A percentile compares a stretch with the other conserved stretches of the same genome.
Evolutionary conservation across 2,888 invertebrate species (phyloP).

Genomic region (Macaria notata): DNA sequence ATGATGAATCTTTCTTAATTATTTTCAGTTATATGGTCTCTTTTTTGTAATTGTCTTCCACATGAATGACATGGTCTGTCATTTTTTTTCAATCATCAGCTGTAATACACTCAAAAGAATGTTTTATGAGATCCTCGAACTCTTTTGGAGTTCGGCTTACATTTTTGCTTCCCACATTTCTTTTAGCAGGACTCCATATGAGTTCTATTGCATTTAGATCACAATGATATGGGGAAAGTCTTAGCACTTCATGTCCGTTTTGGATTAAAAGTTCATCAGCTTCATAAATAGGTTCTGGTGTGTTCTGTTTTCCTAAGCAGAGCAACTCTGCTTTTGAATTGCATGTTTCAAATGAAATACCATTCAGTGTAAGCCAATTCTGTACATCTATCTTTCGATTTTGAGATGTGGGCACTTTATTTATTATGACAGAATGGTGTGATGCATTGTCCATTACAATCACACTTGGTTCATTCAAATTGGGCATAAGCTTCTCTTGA

Average conservation of each 20-base stretch:
- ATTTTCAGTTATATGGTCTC: constrained; percentile 20
- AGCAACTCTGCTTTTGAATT: constrained; percentile 30
- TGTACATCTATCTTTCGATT: constrained; percentile 17
- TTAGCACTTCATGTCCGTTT: constrained; percentile 29
- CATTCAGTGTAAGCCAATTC: constrained; percentile 28
- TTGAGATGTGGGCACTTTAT: constrained; percentile 25
- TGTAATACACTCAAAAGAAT: constrained; percentile 21
- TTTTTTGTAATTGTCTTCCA: constrained; percentile 25
- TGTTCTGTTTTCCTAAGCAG: constrained; percentile 29
- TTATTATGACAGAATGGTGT: constrained; percentile 17
- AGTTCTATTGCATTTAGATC: constrained; percentile 29
- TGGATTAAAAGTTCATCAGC: constrained; percentile 29
- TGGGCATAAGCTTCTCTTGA: constrained; percentile 24
- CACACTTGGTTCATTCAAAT: constrained; percentile 24
- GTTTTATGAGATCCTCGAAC: constrained; percentile 15
- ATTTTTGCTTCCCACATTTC: constrained; percentile 28
- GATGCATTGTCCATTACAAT: constrained; percentile 30
- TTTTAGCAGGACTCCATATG: constrained; percentile 28
- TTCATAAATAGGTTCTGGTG: constrained; percentile 26
- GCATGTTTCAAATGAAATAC: constrained; percentile 28
- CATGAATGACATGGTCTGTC: constrained; percentile 22
- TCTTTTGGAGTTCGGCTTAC: constrained; percentile 12
- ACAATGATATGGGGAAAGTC: constrained; percentile 29
- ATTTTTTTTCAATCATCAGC: constrained; percentile 25
- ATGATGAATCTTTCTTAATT: constrained; percentile 25